phyloP scores from a whole-genome alignment of 2,888 invertebrate genomes.

The Prostheceraeus crozeri region DNA sequence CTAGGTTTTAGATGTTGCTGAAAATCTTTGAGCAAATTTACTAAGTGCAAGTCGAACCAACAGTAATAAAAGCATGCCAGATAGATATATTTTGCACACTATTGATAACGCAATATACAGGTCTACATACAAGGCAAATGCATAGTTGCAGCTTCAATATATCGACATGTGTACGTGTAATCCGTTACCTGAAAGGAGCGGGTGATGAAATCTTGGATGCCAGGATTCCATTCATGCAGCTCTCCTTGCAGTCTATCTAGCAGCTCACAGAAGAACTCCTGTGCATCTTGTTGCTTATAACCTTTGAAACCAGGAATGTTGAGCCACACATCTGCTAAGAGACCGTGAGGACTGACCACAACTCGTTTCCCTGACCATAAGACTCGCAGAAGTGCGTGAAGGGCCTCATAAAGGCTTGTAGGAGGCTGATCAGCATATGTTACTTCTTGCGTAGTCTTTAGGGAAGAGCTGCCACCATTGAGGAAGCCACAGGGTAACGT shows the following conservation, averaged over 20 bases:
- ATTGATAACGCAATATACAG: too few species aligned
- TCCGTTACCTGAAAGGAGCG: slow-evolving; percentile 45
- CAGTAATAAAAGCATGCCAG: too few species aligned
- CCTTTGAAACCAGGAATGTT: slow-evolving; percentile 54
- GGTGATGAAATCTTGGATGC: slow-evolving; percentile 26
- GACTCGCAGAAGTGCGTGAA: slow-evolving; percentile 51
- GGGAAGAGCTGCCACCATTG: slow-evolving; percentile 26
- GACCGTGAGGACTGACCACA: slow-evolving; percentile 54
- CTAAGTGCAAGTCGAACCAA: too few species aligned
- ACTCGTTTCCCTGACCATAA: slow-evolving; percentile 56
- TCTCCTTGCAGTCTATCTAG: slow-evolving; percentile 52
- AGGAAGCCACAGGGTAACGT: slow-evolving; percentile 1
- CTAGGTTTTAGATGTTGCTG: too few species aligned
- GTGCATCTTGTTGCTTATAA: slow-evolving; percentile 56
- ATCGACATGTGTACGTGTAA: too few species aligned
- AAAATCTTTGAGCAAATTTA: too few species aligned
- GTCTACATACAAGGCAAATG: too few species aligned
- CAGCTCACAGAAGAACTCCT: slow-evolving; percentile 55
- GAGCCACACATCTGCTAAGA: slow-evolving; percentile 53
- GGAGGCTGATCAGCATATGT: slow-evolving; percentile 29
- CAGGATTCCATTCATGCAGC: slow-evolving; percentile 42
- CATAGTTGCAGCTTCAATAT: too few species aligned
- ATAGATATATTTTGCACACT: too few species aligned
- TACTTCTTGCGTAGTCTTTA: slow-evolving; percentile 25
- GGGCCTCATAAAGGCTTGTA: slow-evolving; percentile 49